Evolutionary conservation across 2,888 invertebrate genomes (phyloP).

Genomic region (Apodemia mormo): DNA sequence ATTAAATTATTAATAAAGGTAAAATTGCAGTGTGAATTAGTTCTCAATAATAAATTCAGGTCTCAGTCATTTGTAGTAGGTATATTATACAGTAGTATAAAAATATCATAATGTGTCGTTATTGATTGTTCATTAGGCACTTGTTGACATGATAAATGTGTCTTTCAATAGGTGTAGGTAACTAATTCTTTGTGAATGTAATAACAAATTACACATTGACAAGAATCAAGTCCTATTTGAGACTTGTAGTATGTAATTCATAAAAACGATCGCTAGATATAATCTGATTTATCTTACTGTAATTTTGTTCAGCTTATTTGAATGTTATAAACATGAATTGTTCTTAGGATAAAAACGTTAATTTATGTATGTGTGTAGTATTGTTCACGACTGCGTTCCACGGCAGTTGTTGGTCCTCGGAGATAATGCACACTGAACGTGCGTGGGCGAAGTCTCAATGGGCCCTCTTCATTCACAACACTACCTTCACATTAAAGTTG

Average conservation of each 20-base stretch:
- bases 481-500: slow-evolving; percentile 75
- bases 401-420: slow-evolving; percentile 26
- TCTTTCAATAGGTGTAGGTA: neutral
- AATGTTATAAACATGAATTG: slow-evolving; percentile 57
- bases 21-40: neutral
- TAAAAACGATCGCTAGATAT: slow-evolving; percentile 37
- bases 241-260: slow-evolving; percentile 37
- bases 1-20: neutral
- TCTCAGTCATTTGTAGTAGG: neutral
- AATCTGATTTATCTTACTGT: slow-evolving; percentile 48
- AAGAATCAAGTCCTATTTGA: slow-evolving; percentile 21
- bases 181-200: neutral
- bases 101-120: neutral
- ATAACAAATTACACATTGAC: neutral
- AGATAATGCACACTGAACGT: slow-evolving; percentile 53
- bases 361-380: slow-evolving; percentile 54
- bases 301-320: slow-evolving; percentile 52
- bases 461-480: slow-evolving; percentile 79
- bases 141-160: slow-evolving; percentile 4
- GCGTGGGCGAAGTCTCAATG: slow-evolving; percentile 79
- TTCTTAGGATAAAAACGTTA: slow-evolving; percentile 52
- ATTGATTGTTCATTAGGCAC: neutral
- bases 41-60: neutral
- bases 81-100: neutral
- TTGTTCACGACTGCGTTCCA: slow-evolving; percentile 48